These are phyloP conservation scores for Microtus ochrogaster DNA, from an alignment of 2,113 vertebrate genomes.

Conservation along the genomic window DNA sequence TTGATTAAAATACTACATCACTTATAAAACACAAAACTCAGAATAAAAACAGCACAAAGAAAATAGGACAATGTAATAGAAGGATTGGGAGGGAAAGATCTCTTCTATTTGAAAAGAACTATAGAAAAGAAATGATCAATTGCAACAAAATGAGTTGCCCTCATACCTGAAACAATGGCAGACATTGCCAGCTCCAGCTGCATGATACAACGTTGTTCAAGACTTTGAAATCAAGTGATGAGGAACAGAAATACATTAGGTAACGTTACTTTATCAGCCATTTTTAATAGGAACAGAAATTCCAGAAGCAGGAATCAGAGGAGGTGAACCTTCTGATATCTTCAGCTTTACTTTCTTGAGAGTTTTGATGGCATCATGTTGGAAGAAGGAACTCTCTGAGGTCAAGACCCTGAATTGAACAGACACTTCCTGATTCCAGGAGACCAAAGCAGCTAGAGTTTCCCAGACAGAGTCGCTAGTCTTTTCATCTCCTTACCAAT, in stretches of 20 bases:
- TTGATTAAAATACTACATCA: conserved; percentile 29
- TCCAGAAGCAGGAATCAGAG: not conserved
- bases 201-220: not conserved
- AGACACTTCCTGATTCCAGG: not conserved
- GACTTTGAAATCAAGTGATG: not conserved
- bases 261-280: not conserved
- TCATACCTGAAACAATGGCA: not conserved
- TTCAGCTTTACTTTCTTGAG: not conserved
- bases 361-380: not conserved
- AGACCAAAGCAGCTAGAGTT: conserved; percentile 7
- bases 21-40: not conserved
- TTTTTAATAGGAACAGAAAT: not conserved
- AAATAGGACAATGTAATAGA: not conserved
- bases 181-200: not conserved
- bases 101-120: not conserved
- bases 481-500: not conserved
- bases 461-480: not conserved
- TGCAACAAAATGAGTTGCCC: not conserved
- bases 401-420: not conserved
- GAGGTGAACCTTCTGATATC: not conserved
- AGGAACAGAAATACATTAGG: not conserved
- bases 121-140: not conserved
- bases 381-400: not conserved
- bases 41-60: not conserved
- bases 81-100: conserved; percentile 14